Conservation (phyloP, 92 coral and sea anemone species). For the Phymanthus crucifer region DNA sequence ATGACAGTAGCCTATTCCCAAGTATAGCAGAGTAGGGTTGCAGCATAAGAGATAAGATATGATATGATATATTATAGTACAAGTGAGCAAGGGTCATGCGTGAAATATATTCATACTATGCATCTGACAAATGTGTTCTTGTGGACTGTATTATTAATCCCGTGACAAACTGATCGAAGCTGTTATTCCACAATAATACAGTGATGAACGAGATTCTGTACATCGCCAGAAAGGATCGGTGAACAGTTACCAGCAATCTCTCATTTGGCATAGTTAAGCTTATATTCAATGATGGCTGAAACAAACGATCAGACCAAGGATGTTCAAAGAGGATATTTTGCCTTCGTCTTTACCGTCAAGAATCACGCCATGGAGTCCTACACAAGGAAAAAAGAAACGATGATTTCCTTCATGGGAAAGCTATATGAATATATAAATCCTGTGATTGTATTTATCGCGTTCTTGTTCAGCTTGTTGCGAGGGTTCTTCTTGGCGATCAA, state of each 20-base stretch:
- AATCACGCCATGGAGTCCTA: conserved; percentile 11
- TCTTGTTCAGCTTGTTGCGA: conserved; percentile 13
- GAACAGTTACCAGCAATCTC: background rate
- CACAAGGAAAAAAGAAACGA: conserved; percentile 13
- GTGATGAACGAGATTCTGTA: background rate
- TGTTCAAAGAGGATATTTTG: background rate
- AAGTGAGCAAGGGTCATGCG: conserved; percentile 7
- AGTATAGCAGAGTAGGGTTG: background rate
- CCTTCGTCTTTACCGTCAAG: conserved; percentile 10
- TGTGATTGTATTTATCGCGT: conserved; percentile 24
- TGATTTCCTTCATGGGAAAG: background rate
- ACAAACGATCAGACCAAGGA: background rate
- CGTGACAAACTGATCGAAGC: background rate
- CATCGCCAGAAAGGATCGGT: background rate
- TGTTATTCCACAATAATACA: background rate
- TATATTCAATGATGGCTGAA: conserved; percentile 10
- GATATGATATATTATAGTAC: background rate
- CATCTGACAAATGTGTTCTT: background rate
- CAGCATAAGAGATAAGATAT: background rate
- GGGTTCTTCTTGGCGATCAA: conserved; percentile 14
- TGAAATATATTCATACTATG: background rate
- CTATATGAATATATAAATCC: conserved; percentile 13
- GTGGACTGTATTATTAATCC: background rate
- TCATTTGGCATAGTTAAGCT: background rate
- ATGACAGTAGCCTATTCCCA: background rate